Conservation (phyloP, 2,797 vertebrate genomes). For the Protosalanx chinensis region DNA sequence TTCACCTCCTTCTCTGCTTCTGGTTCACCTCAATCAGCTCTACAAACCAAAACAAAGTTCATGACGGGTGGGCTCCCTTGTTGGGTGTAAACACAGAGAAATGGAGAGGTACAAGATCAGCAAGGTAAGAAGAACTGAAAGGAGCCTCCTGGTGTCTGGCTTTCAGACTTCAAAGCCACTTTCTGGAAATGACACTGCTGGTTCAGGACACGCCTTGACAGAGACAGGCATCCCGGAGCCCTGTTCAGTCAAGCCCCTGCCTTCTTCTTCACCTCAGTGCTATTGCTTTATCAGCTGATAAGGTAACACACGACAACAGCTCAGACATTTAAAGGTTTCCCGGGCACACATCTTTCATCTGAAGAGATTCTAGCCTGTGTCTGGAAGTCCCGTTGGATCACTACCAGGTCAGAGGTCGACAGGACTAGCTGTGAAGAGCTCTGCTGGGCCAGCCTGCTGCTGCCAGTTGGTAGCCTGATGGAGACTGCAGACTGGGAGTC, state of each 20-base stretch:
- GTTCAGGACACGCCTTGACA: constrained; percentile 26
- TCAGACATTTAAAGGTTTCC: constrained; percentile 31
- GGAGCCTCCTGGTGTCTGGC: not conserved
- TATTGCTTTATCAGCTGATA: constrained; percentile 4
- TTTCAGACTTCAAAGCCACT: constrained; percentile 33
- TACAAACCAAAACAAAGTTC: constrained; percentile 16
- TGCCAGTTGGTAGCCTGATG: not conserved
- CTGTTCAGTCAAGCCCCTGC: constrained; percentile 7
- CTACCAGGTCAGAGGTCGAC: constrained; percentile 47
- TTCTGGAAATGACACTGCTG: not conserved
- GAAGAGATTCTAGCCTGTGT: constrained; percentile 13
- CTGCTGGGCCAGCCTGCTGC: constrained; percentile 53
- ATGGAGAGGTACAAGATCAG: not conserved
- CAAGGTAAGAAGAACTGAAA: not conserved
- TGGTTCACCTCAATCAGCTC: constrained; percentile 2
- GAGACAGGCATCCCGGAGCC: constrained; percentile 3
- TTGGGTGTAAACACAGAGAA: not conserved
- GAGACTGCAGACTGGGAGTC: constrained; percentile 4
- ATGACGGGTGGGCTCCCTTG: not conserved
- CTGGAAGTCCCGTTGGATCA: constrained; percentile 15
- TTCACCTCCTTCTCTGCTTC: constrained; percentile 3
- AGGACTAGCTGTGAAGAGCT: constrained; percentile 28
- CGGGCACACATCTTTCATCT: constrained; percentile 44
- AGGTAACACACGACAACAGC: not conserved
- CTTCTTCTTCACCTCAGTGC: constrained; percentile 8